Evolutionary conservation across 1,140 invertebrate species (phyloP).

Genomic region (Drosophila ananassae): DNA sequence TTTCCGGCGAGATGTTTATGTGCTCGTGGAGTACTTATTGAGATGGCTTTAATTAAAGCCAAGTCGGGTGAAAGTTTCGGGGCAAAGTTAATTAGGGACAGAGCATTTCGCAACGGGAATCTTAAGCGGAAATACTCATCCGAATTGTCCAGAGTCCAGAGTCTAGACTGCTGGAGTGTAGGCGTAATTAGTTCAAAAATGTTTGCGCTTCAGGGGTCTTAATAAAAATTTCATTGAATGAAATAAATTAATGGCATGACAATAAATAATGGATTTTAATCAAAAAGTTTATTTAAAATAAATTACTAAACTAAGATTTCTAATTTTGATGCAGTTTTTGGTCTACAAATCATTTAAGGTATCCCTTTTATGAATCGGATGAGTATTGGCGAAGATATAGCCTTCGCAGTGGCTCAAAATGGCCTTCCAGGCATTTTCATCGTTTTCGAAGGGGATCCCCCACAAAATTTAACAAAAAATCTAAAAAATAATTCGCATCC

Average conservation of each 20-base stretch:
- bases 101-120: slow-evolving; percentile 35
- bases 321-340: too few species aligned
- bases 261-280: background rate
- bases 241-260: too few species aligned
- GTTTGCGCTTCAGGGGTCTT: slow-evolving; percentile 2
- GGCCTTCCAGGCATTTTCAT: too few species aligned
- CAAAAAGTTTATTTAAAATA: too few species aligned
- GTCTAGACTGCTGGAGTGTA: slow-evolving; percentile 48
- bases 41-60: slow-evolving; percentile 61
- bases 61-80: slow-evolving; percentile 51
- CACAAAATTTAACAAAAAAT: too few species aligned
- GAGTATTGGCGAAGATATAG: too few species aligned
- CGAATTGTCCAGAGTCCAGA: slow-evolving; percentile 48
- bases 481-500: too few species aligned
- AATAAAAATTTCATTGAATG: slow-evolving; percentile 1
- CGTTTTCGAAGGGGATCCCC: too few species aligned
- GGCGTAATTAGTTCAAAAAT: slow-evolving; percentile 34
- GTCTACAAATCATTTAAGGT: too few species aligned
- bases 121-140: slow-evolving; percentile 48
- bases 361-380: too few species aligned
- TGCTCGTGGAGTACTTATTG: slow-evolving; percentile 52
- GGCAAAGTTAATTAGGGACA: slow-evolving; percentile 51
- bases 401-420: too few species aligned
- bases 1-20: slow-evolving; percentile 45
- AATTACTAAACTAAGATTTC: too few species aligned